phyloP scores from a whole-genome alignment of 2,888 invertebrate genomes.

The Himalopsyche tibetana region DNA sequence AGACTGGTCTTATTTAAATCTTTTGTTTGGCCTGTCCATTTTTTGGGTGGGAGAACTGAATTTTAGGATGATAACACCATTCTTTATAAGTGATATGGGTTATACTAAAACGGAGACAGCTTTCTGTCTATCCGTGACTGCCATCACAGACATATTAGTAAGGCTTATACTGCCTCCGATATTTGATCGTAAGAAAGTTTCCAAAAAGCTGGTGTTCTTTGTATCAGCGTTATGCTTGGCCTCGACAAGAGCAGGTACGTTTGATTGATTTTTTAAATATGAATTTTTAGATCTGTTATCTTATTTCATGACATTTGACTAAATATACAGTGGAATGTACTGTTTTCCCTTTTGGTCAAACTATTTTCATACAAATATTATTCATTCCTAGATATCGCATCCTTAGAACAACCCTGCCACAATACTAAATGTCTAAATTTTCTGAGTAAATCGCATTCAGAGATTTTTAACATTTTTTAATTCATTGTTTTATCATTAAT shows the following conservation, averaged over 20 bases:
- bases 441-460: no score
- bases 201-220: conserved; percentile 84
- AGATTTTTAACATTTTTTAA: no score
- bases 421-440: no score
- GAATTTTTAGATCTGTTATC: background rate
- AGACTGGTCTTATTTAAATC: conserved; percentile 84
- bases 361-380: no score
- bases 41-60: conserved; percentile 87
- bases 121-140: conserved; percentile 85
- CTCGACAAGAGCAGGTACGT: conserved; percentile 83
- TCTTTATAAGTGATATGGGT: conserved; percentile 80
- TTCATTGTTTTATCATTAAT: no score
- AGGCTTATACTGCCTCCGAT: conserved; percentile 84
- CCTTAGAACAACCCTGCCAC: no score
- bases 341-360: no score
- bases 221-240: conserved; percentile 84
- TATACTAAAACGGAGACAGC: conserved; percentile 83
- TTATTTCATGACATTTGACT: no score
- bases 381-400: no score
- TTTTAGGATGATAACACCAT: conserved; percentile 84
- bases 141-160: conserved; percentile 85
- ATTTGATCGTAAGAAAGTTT: conserved; percentile 82
- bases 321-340: no score
- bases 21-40: conserved; percentile 83
- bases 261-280: background rate